Evolutionary conservation across 2,113 vertebrate species (phyloP).

Genomic region (Periophthalmus modestus): DNA sequence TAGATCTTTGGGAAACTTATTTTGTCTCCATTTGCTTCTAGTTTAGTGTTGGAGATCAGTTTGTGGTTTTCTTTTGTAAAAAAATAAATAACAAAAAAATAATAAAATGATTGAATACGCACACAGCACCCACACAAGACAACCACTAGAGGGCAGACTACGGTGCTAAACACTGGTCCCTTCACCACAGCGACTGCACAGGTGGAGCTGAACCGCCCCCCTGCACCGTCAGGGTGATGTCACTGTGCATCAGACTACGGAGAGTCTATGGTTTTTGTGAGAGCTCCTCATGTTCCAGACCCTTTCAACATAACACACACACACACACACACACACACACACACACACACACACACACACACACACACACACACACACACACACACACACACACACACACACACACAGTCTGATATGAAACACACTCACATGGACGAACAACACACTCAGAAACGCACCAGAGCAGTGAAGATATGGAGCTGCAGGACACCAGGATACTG

Average conservation of each 20-base stretch:
- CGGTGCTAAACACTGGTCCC: not conserved
- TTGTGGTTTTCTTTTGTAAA: not conserved
- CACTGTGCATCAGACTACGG: not conserved
- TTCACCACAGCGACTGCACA: not conserved
- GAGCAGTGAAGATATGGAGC: conserved; percentile 53
- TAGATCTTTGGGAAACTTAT: not conserved
- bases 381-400: conserved; percentile 47
- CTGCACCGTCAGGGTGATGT: not conserved
- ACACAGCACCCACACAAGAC: not conserved
- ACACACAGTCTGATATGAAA: not conserved
- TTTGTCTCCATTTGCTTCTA: not conserved
- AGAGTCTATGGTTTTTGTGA: not conserved
- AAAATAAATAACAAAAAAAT: not conserved
- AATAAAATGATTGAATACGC: not conserved
- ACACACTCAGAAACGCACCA: conserved; percentile 40
- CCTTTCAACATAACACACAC: not conserved
- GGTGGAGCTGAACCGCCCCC: not conserved
- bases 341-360: conserved; percentile 35
- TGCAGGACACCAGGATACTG: conserved; percentile 1
- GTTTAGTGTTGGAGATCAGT: not conserved
- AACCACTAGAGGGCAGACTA: not conserved
- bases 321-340: conserved; percentile 50
- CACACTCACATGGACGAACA: conserved; percentile 27
- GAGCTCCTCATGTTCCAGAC: not conserved
- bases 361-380: conserved; percentile 56